phyloP scores from a whole-genome alignment of 1,140 invertebrate genomes.

The Papilio polyxenes region DNA sequence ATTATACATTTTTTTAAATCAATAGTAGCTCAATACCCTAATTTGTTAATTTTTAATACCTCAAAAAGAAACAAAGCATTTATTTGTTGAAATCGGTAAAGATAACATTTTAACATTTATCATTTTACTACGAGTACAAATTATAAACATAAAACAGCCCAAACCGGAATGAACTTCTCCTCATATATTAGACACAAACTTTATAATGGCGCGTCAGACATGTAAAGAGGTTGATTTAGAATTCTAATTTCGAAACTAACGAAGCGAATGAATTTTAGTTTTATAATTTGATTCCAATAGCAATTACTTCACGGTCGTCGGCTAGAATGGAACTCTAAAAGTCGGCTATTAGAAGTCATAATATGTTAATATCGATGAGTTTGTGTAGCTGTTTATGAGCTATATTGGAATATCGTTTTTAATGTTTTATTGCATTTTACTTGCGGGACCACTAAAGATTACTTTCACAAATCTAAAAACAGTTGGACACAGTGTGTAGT shows the following conservation, averaged over 20 bases:
- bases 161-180: constrained; percentile 21
- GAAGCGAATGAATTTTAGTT: constrained; percentile 36
- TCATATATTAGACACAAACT: constrained; percentile 17
- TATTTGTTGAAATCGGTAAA: neutral
- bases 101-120: neutral
- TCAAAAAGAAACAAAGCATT: neutral
- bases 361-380: constrained; percentile 32
- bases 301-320: constrained; percentile 38
- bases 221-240: constrained; percentile 33
- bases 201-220: constrained; percentile 30
- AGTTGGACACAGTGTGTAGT: neutral
- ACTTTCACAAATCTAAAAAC: neutral
- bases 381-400: constrained; percentile 21
- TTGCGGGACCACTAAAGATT: neutral
- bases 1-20: neutral
- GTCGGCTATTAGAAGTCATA: constrained; percentile 32
- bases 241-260: constrained; percentile 39
- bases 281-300: constrained; percentile 35
- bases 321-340: constrained; percentile 20
- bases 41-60: neutral
- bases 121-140: constrained; percentile 9
- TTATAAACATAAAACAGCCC: constrained; percentile 5
- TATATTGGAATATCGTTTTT: constrained; percentile 15
- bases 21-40: neutral
- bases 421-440: constrained; percentile 30